Percentiles rank a stretch among this genome's conserved stretches.
Conservation (phyloP, 2,888 invertebrate genomes). For the Zygothrica quintamaculata region DNA sequence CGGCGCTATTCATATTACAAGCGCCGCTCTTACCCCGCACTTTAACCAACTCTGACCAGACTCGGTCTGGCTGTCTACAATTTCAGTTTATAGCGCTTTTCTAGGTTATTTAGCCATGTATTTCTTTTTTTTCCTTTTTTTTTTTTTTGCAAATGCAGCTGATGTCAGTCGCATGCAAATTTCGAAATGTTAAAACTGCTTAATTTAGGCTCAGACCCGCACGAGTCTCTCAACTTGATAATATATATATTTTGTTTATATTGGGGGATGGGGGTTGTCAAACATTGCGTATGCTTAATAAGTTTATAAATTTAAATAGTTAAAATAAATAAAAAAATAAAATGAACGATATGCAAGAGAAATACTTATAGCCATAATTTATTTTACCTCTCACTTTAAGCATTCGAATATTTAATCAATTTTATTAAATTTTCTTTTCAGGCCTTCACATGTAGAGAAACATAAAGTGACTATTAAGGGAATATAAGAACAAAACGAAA, state of each 20-base stretch:
- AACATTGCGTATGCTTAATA: conserved; percentile 42
- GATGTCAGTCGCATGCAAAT: conserved; percentile 42
- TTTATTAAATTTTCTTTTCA: too few relatives aligned
- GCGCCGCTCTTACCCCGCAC: conserved; percentile 6
- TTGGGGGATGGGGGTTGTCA: background rate
- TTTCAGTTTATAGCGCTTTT: conserved; percentile 61
- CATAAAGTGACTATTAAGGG: too few relatives aligned
- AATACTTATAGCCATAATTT: too few relatives aligned
- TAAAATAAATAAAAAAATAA: too few relatives aligned
- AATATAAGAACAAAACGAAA: too few relatives aligned
- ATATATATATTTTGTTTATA: too few relatives aligned
- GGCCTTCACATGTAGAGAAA: too few relatives aligned
- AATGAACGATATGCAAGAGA: too few relatives aligned
- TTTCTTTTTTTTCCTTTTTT: conserved; percentile 55
- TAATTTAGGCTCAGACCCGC: conserved; percentile 30
- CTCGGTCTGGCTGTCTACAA: conserved; percentile 51
- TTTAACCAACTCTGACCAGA: conserved; percentile 11
- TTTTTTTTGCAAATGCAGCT: conserved; percentile 42
- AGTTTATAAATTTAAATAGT: background rate
- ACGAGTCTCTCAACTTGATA: conserved; percentile 28
- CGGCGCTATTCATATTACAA: conserved; percentile 52
- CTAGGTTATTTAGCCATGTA: conserved; percentile 61
- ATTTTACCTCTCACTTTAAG: too few relatives aligned
- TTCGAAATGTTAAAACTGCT: conserved; percentile 38
- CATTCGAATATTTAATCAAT: too few relatives aligned